Conservation (phyloP, 2,113 vertebrate species). For the Anser cygnoides region DNA sequence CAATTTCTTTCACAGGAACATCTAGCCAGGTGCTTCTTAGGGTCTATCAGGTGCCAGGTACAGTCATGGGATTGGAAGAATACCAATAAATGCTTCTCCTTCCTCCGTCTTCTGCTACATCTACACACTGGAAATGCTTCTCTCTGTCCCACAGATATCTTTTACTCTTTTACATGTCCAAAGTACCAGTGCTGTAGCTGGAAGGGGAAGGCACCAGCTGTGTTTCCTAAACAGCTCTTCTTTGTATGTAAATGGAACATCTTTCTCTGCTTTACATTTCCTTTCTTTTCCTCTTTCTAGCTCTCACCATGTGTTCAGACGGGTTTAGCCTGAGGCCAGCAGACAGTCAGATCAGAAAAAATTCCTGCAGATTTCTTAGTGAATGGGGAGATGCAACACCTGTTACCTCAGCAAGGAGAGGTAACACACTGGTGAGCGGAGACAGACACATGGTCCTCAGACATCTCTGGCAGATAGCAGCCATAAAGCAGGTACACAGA, state of each 20-base stretch:
- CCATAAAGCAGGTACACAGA: background rate
- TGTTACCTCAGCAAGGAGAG: background rate
- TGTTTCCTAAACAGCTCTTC: slow-evolving; percentile 50
- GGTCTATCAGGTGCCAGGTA: background rate
- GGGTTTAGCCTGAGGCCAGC: slow-evolving; percentile 16
- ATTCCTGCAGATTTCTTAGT: background rate
- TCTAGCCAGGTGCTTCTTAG: background rate
- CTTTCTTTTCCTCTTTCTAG: background rate
- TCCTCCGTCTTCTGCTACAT: background rate
- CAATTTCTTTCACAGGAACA: background rate
- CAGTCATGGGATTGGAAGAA: background rate
- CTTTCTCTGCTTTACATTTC: slow-evolving; percentile 59
- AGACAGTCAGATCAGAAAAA: slow-evolving; percentile 13
- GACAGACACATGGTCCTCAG: background rate
- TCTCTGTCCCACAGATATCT: background rate
- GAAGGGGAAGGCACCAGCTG: slow-evolving; percentile 12
- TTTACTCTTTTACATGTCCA: background rate
- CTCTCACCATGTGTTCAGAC: slow-evolving; percentile 19
- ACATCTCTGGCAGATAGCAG: background rate
- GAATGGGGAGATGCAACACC: background rate
- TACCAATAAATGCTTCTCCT: background rate
- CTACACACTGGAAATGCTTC: background rate
- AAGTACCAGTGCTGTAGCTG: slow-evolving; percentile 16
- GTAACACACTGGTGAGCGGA: background rate
- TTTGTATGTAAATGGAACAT: slow-evolving; percentile 59